These are phyloP conservation scores for Cephus nigrinus DNA, from an alignment of 2,888 invertebrate species.

Conservation along the genomic window DNA sequence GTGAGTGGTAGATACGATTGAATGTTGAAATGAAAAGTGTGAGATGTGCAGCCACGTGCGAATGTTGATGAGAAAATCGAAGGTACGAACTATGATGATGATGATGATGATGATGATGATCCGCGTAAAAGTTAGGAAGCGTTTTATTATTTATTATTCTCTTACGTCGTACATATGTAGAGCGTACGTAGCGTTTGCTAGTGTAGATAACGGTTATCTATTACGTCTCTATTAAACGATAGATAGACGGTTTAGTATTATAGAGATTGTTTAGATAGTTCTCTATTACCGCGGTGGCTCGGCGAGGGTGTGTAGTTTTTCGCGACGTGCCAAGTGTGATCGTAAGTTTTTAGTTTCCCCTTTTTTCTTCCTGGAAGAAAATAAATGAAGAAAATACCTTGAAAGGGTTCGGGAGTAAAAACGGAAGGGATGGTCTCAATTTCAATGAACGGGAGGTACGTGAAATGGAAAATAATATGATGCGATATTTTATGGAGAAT, in stretches of 20 bases:
- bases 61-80: slow-evolving; percentile 22
- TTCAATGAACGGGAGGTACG: background rate
- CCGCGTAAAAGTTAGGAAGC: slow-evolving; percentile 47
- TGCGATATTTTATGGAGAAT: background rate
- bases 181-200: slow-evolving; percentile 48
- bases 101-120: slow-evolving; percentile 38
- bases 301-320: slow-evolving; percentile 15
- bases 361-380: slow-evolving; percentile 9
- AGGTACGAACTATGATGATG: slow-evolving; percentile 23
- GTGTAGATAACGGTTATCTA: slow-evolving; percentile 46
- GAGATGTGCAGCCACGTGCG: slow-evolving; percentile 11
- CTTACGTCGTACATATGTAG: slow-evolving; percentile 57
- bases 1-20: slow-evolving; percentile 11
- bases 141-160: slow-evolving; percentile 64
- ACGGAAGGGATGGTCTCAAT: background rate
- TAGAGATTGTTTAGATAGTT: slow-evolving; percentile 60
- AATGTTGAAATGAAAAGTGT: slow-evolving; percentile 26
- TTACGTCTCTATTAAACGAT: slow-evolving; percentile 55
- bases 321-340: slow-evolving; percentile 18
- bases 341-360: background rate
- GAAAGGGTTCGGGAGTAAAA: background rate
- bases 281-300: slow-evolving; percentile 58
- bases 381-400: background rate
- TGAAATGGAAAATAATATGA: background rate
- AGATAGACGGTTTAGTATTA: slow-evolving; percentile 57